Base-by-base conservation (phyloP, 2,888 invertebrate species). In the Microctonus brassicae region DNA sequence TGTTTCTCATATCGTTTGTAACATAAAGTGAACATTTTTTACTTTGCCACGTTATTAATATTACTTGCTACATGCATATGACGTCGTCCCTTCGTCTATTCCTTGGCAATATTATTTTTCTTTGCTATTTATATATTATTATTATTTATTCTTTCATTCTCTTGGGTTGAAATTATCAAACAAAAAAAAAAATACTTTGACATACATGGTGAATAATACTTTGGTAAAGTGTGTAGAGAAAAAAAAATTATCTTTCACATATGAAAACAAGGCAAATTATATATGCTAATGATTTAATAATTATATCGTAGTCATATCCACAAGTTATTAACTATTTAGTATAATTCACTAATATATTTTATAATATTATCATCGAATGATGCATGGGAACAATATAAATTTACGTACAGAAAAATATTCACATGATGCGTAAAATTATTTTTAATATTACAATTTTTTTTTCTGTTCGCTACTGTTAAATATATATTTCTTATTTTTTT, bases 21-120 rank as follows among this genome's bases (percentile, higher is more conserved):
- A 83, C 84, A 83, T 84, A 86, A 73, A 76, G 76, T 79, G 78
- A 78, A 79, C 76, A 79, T 87, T 87, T 87, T 87, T 87, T 86
- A 87, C 86, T 83, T 81, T 82, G 85, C 80, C 82, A 81, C 85
- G 86, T 87, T 87, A 87, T 84, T 87, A 84, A 84, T 87, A 85
- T 86, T 84, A 81, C 82, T 83, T 81, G 80, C 80, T 79, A 78
- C 57, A 47, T 47, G 63, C 53, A 60, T 47, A 47, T 66, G 29
- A 34, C 34, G 34, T 66, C 17, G 20, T 20, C 17, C 20, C n/a
- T n/a, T 64, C 34, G 1, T 26, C 33, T 57, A 39, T 47, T 53
- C n/a, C 64, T 66, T 22, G 22, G 61, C 61, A 52, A 78, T 74
- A 74, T 74, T 76, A 74, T 78, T 73, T 72, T 76, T 70, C 66